Base-by-base conservation (phyloP, 1,140 invertebrate species). In the Cydia fagiglandana region DNA sequence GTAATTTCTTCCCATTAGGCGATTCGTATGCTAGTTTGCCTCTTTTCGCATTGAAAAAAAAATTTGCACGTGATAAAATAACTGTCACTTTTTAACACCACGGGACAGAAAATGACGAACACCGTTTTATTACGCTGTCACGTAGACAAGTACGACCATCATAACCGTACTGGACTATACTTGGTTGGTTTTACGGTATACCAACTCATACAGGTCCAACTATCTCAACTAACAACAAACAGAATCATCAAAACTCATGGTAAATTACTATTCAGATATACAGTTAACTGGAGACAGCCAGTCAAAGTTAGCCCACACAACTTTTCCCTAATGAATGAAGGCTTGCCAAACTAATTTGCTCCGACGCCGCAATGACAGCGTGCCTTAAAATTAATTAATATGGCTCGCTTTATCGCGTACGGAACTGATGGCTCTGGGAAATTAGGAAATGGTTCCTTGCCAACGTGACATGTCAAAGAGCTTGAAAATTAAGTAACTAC, bases 241-340 rank as follows among this genome's bases (percentile, higher is more conserved):
- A 47, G 45, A 47, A 47, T 47, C 64, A 34, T 68, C 64, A 34
- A 10, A 68, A 68, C 24, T 66, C 64, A 38, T 7, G 64, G 28
- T 47, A 70, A 45, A 70, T 70, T 41, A 70, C 66, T 45, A 70
- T 41, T 70, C 30, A 30, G 66, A 70, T 70, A 70, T 41, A 70
- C 64, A 64, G 10, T 28, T 30, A 30, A 4, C 64, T 13, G n/a
- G 34, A 70, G 66, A 70, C 66, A 68, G 34, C n/a, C 30, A 30
- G 64, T 68, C 66, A 70, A 70, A 70, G 66, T 70, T 70, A 70
- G 66, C 66, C 38, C 64, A 68, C 64, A 70, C 66, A 70, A 70
- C 34, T 70, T 70, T 45, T 38, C 34, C 66, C 38, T 70, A 70
- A 70, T 70, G 66, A 70, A 70, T 70, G 38, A 70, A 70, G 66